Evolutionary conservation across 2,797 vertebrate species (phyloP), one percentile per base, ranked within the genome.

Genomic region (Acipenser ruthenus): DNA sequence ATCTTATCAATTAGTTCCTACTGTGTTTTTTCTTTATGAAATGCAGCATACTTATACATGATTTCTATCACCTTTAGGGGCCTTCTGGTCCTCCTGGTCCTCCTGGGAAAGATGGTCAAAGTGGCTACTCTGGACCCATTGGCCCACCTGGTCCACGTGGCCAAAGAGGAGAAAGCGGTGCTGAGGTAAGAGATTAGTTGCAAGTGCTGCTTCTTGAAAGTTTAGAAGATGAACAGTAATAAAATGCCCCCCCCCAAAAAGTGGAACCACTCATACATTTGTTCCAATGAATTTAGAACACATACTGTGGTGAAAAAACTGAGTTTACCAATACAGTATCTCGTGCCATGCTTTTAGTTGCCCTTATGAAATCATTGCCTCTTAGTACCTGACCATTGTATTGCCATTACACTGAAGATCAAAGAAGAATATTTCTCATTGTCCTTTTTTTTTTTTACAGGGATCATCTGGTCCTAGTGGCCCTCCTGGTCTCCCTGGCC

Each of bases 121-220:
- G 81, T 6, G 96, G 96, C 11, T 87, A 91, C 13, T 84, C 91
- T 6, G 96, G 96, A 75, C 89, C 95, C 1, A 88, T 93, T 71
- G 96, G 96, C 0, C 84, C 93, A 56, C 94, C 95, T 0, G 96
- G 96, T 11, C 86, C 89, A 64, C 90, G 95, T 0, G 96, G 96
- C 1, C 71, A 67, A 72, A 69, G 79, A 63, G 96, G 96, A 1
- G 96, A 99, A 74, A 64, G 89, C 0, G 96, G 96, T 49, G 78
- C 81, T 18, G 86, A 92, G 70, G 96, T 99, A 83, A 90, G 78
- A 50, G 49, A 37, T 37, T 37, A 37, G 37, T 37, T 37, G 37
- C 5, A 37, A 37, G 37, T 37, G 5, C 37, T 37, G 37, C 37
- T 37, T 37, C 37, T 37, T 37, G 37, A 37, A 37, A 37, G 37